These are phyloP conservation scores for Morbakka virulenta DNA, from an alignment of 30 jellyfish, hydroid and myxozoan species.

Conservation along the genomic window DNA sequence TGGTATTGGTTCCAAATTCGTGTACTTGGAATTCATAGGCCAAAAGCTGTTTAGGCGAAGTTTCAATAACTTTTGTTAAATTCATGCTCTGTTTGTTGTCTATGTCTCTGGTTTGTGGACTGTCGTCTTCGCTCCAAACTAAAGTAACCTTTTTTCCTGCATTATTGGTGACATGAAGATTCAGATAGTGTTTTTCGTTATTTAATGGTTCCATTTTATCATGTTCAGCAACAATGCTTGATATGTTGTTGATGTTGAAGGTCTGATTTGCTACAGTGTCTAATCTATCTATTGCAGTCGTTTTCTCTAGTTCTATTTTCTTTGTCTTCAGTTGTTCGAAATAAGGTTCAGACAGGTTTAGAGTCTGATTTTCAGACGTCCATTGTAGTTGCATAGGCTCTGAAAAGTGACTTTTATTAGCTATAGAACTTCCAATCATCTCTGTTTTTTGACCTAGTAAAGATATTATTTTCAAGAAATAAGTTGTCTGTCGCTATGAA, in stretches of 20 bases:
- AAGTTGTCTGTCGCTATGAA: too few species aligned
- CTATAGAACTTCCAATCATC: too few species aligned
- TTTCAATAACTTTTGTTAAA: slow-evolving; percentile 45
- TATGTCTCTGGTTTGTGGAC: slow-evolving; percentile 80
- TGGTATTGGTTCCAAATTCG: slow-evolving; percentile 82
- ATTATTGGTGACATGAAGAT: slow-evolving; percentile 66
- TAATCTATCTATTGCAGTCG: too few species aligned
- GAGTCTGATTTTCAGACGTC: too few species aligned
- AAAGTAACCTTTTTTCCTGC: slow-evolving; percentile 95
- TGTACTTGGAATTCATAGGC: slow-evolving; percentile 84
- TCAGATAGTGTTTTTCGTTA: slow-evolving; percentile 10
- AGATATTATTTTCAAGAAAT: too few species aligned
- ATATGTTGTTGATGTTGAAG: not conserved
- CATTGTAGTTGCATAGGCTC: too few species aligned
- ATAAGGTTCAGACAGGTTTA: too few species aligned
- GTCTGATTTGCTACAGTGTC: not conserved
- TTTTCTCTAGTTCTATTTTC: too few species aligned
- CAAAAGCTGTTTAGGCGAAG: slow-evolving; percentile 42
- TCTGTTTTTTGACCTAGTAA: too few species aligned
- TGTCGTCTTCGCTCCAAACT: slow-evolving; percentile 89
- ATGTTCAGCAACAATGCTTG: not conserved
- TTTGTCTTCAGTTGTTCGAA: too few species aligned
- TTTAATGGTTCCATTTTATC: not conserved
- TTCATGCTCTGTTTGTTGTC: slow-evolving; percentile 67
- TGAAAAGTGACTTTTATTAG: too few species aligned